Evolutionary conservation across 2,797 vertebrate genomes (phyloP).

Genomic region (Dendrocincla tyrannina): DNA sequence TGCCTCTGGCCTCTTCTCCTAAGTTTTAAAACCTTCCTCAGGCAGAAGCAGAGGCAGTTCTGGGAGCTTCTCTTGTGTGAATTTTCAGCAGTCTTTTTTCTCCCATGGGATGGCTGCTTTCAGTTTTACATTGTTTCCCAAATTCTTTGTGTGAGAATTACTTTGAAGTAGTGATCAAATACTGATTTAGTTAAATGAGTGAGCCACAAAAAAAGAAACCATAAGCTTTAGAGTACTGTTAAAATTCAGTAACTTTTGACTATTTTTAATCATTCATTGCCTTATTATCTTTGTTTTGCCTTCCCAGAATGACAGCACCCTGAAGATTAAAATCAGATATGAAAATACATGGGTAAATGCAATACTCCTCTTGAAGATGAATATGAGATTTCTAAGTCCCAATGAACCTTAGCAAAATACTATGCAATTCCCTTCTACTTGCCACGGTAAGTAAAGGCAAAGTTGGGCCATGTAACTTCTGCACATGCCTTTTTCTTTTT

Average conservation of each 20-base stretch:
- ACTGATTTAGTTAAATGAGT: slow-evolving; percentile 56
- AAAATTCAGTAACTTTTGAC: slow-evolving; percentile 42
- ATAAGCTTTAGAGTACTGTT: slow-evolving; percentile 17
- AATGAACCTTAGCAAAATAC: not conserved
- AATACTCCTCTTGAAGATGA: not conserved
- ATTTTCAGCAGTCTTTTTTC: slow-evolving; percentile 20
- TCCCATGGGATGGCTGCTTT: slow-evolving; percentile 35
- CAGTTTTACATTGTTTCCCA: slow-evolving; percentile 29
- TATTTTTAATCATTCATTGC: slow-evolving; percentile 48
- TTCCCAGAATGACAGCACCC: slow-evolving; percentile 5
- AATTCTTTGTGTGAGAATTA: slow-evolving; percentile 57
- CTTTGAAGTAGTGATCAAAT: slow-evolving; percentile 63
- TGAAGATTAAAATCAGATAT: slow-evolving; percentile 33
- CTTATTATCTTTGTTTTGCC: slow-evolving; percentile 34
- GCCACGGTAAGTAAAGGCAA: not conserved
- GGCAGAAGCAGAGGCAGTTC: slow-evolving; percentile 27
- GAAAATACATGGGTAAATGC: slow-evolving; percentile 28
- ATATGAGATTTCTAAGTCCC: not conserved
- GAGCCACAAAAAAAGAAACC: slow-evolving; percentile 52
- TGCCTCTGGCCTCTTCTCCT: not conserved
- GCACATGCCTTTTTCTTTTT: not conserved
- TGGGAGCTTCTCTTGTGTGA: slow-evolving; percentile 19
- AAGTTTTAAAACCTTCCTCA: not conserved
- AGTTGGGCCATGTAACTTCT: not conserved
- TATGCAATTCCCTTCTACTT: not conserved